Evolutionary conservation across 2,888 invertebrate genomes (phyloP), one percentile per base, ranked within the genome.

Genomic region (Drosophila phalerata): DNA sequence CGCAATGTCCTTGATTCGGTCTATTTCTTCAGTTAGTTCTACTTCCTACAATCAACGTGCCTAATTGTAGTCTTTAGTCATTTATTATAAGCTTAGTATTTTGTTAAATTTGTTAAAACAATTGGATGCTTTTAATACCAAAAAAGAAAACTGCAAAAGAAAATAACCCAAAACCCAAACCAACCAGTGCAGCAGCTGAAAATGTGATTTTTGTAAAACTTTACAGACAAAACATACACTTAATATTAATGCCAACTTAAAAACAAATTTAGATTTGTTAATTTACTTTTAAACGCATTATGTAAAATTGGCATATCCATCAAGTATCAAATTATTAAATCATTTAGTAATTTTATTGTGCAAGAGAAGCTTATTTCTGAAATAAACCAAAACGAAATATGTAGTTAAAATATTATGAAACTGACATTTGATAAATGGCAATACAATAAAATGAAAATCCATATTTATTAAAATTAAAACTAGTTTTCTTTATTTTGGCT

Each of bases 11-110:
- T 97, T 43, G 91, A 94, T 30, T 98, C 98, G 0, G 93, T 95
- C 13, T 98, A 97, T 92, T 98, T 98, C 93, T 98, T 98, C 93
- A 97, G 97, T 93, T 98, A 92, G 42, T 53, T 68, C 1, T 22
- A 13, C 19, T 45, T 34, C n/a, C 42, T 40, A 42, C 15, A 15
- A 8, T 5, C 43, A 65, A 49, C 53, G 85, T 88, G 81, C 89
- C 87, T 86, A 71, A 57, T 38, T 57, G 30, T 66, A 73, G 51
- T 61, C 32, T 51, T 43, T 77, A 88, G 73, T 65, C 75, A 75
- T 75, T 70, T 66, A 52, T 5, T 51, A 48, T 55, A 62, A 22
- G 66, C 19, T 17, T 69, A 48, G 58, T 25, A 69, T 69, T 61
- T 52, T 75, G 81, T 70, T 88, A 63, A 71, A 67, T 65, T 86